Conservation (phyloP, 2,113 vertebrate species). For the Amblyornis subalaris region DNA sequence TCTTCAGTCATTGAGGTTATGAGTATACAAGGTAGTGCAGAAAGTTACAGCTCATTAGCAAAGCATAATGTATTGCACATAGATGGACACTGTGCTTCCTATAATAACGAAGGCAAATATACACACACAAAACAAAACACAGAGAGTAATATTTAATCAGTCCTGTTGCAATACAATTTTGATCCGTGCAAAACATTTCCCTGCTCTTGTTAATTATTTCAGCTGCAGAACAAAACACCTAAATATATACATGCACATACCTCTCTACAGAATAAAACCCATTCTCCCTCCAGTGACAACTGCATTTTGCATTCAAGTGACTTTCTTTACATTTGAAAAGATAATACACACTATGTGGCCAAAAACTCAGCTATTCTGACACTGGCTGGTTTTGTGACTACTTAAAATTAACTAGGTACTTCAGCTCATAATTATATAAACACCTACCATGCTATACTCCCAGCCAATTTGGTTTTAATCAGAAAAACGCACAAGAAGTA, state of each 20-base stretch:
- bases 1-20: background rate
- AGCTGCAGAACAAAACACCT: background rate
- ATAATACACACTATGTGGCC: background rate
- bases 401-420: slow-evolving; percentile 70
- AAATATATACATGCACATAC: background rate
- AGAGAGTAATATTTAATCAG: background rate
- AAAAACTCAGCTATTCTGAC: slow-evolving; percentile 34
- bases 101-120: background rate
- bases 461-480: slow-evolving; percentile 58
- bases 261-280: background rate
- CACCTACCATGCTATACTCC: slow-evolving; percentile 39
- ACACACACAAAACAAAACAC: background rate
- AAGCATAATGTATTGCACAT: background rate
- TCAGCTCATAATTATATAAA: slow-evolving; percentile 58
- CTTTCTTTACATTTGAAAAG: slow-evolving; percentile 33
- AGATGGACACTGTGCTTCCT: background rate
- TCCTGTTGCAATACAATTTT: background rate
- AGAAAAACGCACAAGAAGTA: slow-evolving; percentile 48
- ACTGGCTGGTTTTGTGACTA: slow-evolving; percentile 50
- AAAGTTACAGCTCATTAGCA: background rate
- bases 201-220: background rate
- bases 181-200: background rate
- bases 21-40: background rate
- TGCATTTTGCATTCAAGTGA: background rate
- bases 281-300: background rate